Base-by-base conservation (phyloP, 2,797 vertebrate genomes). In the Hyperoplus immaculatus region DNA sequence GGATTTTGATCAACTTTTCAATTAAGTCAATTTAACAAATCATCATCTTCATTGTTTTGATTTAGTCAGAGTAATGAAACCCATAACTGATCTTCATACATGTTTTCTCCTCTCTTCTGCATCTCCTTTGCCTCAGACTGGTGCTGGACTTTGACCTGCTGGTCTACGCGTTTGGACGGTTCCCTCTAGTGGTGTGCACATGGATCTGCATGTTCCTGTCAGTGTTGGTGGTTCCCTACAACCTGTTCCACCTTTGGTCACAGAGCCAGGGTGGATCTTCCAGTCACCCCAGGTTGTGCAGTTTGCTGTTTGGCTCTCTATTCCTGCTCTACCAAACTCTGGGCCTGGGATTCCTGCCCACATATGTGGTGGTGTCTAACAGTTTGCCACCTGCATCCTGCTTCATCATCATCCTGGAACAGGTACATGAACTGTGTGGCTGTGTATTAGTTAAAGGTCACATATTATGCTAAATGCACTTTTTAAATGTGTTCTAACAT, bases 181-280 rank as follows among this genome's bases (percentile, higher is more conserved):
- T 97, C 68, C 94, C 96, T 12, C 65, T 97, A n/a, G 98, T 97
- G 67, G 84, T 97, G 73, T 96, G 92, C 77, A 97, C 96, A 0
- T 99, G 98, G 98, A 87, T 96, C 45, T 95, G 93, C 90, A 99
- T 99, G 98, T 98, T 98, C 85, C 80, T 96, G 77, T 95, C 95
- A 6, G 96, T 92, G 1, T 84, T 98, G 39, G 39, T 93, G 16
- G 46, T 98, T 77, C 98, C 98, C 0, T 99, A 96, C 77, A 86
- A 89, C 36, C 93, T 99, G 18, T 96, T 99, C 50, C 84, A 93
- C 42, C 81, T 73, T 66, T 99, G 98, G 98, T 96, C 96, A 47
- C 92, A 91, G 70, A 95, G 89, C 63, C 96, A 96, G 88, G 80
- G 85, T 15, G 82, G 68, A 51, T 94, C 94, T 13, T 94, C 93